phyloP scores from a whole-genome alignment of 2,888 invertebrate genomes.

The Lasioglossum zephyrum region DNA sequence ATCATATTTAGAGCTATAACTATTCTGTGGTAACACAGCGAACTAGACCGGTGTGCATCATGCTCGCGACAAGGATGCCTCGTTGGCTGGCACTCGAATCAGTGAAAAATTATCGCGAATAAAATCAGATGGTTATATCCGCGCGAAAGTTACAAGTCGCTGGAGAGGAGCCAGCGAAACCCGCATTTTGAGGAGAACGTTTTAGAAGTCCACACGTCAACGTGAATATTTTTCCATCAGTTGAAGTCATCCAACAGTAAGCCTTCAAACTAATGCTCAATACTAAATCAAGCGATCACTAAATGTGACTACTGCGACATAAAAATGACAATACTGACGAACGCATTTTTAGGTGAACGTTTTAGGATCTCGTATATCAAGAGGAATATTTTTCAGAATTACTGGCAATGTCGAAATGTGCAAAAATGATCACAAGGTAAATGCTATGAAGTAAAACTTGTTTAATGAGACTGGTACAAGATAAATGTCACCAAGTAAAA shows the following conservation, averaged over 20 bases:
- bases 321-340: neutral
- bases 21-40: neutral
- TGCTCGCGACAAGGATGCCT: neutral
- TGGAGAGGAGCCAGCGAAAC: constrained; percentile 11
- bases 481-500: too few relatives aligned
- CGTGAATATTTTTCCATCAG: neutral
- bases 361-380: neutral
- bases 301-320: neutral
- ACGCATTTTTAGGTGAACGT: neutral
- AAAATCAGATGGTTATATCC: constrained; percentile 9
- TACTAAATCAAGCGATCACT: neutral
- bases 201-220: neutral
- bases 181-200: constrained; percentile 5
- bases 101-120: constrained; percentile 29
- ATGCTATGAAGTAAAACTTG: neutral
- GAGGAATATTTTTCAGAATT: neutral
- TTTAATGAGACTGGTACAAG: neutral
- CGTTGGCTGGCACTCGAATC: constrained; percentile 2
- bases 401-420: too few relatives aligned
- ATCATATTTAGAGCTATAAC: too few relatives aligned
- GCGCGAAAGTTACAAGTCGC: constrained; percentile 13
- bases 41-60: constrained; percentile 5
- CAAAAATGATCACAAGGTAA: too few relatives aligned
- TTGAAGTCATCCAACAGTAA: neutral
- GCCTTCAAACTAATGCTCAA: neutral